These are phyloP conservation scores for Metridium senile DNA, from an alignment of 92 coral and sea anemone species.

Conservation along the genomic window DNA sequence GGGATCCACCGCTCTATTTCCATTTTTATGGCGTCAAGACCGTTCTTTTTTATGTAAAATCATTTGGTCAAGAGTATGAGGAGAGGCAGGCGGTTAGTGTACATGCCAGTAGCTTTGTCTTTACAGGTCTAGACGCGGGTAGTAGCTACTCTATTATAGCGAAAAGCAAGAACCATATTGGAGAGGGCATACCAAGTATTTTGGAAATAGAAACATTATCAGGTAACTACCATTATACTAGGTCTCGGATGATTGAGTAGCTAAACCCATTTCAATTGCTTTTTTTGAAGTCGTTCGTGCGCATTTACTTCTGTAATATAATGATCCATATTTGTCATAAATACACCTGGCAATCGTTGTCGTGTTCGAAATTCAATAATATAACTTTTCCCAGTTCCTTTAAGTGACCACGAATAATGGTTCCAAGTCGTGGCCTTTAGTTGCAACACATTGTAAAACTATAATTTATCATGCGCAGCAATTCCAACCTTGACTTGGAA, in stretches of 20 bases:
- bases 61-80: background rate
- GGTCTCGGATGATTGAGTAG: background rate
- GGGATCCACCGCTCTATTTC: conserved; percentile 15
- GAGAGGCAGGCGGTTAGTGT: background rate
- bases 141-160: conserved; percentile 14
- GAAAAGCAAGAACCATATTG: conserved; percentile 6
- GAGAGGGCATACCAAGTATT: conserved; percentile 16
- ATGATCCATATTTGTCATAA: too few species aligned
- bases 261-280: too few species aligned
- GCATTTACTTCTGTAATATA: too few species aligned
- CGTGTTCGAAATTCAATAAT: too few species aligned
- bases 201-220: conserved; percentile 13
- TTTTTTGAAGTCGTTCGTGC: too few species aligned
- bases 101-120: background rate
- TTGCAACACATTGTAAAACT: too few species aligned
- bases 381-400: too few species aligned
- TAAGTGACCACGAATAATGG: too few species aligned
- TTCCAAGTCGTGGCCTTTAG: too few species aligned
- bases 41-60: background rate
- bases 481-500: too few species aligned
- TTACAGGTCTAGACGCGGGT: conserved; percentile 3
- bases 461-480: too few species aligned
- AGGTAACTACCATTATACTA: background rate
- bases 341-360: too few species aligned
- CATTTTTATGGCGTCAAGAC: background rate